Conservation (phyloP, 2,113 vertebrate species). For the Corapipo altera region DNA sequence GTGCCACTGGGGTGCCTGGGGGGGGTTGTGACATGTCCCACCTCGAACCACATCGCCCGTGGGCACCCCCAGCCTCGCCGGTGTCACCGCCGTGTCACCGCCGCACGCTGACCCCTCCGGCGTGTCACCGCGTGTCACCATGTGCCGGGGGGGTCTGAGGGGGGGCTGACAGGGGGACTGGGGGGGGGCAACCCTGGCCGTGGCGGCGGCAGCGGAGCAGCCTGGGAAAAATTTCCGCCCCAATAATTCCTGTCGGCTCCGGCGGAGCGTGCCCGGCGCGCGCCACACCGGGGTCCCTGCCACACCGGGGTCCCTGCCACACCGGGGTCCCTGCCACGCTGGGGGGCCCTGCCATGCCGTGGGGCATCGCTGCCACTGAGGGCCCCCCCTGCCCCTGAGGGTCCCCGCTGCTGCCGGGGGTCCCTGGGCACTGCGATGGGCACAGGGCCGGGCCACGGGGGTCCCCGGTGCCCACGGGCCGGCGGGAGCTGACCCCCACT, state of each 20-base stretch:
- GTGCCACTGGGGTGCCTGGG: neutral
- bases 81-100: neutral
- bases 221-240: slow-evolving; percentile 59
- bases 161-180: neutral
- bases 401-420: neutral
- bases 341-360: neutral
- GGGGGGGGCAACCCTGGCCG: neutral
- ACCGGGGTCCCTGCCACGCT: neutral
- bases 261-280: neutral
- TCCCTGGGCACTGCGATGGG: neutral
- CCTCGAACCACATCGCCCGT: neutral
- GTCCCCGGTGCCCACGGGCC: neutral
- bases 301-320: neutral
- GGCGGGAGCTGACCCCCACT: neutral
- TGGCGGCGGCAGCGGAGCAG: neutral
- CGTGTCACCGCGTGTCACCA: neutral
- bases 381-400: neutral
- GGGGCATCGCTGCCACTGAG: neutral
- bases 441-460: neutral
- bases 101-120: neutral
- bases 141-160: neutral
- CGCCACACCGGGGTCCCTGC: neutral
- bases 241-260: slow-evolving; percentile 5
- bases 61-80: neutral
- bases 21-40: neutral